Percentiles rank a stretch among this genome's conserved stretches.
phyloP scores from a whole-genome alignment of 1,140 invertebrate species.

The Calliphora vicina region DNA sequence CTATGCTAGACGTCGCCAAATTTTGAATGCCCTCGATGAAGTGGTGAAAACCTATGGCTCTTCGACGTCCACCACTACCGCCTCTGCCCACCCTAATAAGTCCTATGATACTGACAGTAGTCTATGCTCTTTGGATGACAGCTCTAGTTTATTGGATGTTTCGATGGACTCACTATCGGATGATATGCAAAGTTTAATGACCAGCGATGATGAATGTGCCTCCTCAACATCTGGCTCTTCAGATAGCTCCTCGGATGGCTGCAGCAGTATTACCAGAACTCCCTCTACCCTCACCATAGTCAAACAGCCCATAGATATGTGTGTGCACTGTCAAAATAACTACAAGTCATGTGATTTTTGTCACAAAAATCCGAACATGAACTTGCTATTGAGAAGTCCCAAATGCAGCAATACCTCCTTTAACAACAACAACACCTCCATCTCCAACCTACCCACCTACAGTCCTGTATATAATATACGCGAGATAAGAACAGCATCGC shows the following conservation, averaged over 20 bases:
- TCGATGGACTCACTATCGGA: conserved; percentile 57
- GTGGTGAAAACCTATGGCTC: conserved; percentile 42
- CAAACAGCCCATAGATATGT: conserved; percentile 13
- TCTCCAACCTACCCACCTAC: conserved; percentile 46
- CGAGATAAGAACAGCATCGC: conserved; percentile 56
- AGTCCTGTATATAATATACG: conserved; percentile 62
- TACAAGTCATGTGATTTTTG: conserved; percentile 48
- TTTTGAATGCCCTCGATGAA: conserved; percentile 55
- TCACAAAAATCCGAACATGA: conserved; percentile 43
- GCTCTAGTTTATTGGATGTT: conserved; percentile 51
- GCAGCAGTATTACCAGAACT: conserved; percentile 41
- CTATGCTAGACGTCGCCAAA: conserved; percentile 65
- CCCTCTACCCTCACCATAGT: conserved; percentile 37
- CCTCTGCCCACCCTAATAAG: neutral
- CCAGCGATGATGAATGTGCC: conserved; percentile 51
- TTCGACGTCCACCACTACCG: neutral
- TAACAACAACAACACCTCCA: conserved; percentile 11
- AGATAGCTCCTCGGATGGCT: conserved; percentile 56
- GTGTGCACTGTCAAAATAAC: conserved; percentile 43
- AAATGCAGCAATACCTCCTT: conserved; percentile 20
- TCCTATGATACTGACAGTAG: conserved; percentile 38
- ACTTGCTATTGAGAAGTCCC: conserved; percentile 17
- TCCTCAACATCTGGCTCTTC: conserved; percentile 43
- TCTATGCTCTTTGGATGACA: conserved; percentile 41
- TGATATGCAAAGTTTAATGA: conserved; percentile 50